These are phyloP conservation scores for Crotalus horridus DNA, from an alignment of 2,113 vertebrate genomes.

Conservation along the genomic window DNA sequence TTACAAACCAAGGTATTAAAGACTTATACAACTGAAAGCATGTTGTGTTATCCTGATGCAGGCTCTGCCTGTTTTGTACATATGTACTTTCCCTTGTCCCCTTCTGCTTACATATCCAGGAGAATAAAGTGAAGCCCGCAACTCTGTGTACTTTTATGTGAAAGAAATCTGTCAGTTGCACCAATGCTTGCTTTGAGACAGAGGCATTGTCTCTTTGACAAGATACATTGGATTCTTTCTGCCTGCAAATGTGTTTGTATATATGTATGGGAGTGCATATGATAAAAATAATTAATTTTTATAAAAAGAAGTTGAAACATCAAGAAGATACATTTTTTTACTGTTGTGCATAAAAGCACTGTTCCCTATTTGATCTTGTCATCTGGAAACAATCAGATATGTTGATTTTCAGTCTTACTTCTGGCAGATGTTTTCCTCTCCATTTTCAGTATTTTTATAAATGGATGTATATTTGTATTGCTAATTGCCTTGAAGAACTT, in stretches of 20 bases:
- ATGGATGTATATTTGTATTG: neutral
- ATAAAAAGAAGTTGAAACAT: neutral
- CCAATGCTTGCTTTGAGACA: neutral
- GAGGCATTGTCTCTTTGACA: neutral
- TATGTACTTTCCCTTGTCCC: neutral
- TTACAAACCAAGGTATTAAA: neutral
- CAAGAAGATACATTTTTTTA: neutral
- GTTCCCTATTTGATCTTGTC: constrained; percentile 11
- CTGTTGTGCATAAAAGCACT: neutral
- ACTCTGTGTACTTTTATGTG: neutral
- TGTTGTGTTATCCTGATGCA: neutral
- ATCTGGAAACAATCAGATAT: constrained; percentile 7
- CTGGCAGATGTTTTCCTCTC: neutral
- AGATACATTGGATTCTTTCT: neutral
- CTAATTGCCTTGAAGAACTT: neutral
- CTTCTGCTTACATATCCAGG: neutral
- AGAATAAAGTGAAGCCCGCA: neutral
- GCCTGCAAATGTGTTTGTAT: neutral
- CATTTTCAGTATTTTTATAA: neutral
- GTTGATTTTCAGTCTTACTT: neutral
- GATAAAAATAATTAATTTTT: neutral
- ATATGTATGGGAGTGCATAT: neutral
- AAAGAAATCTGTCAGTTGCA: neutral
- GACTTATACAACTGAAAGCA: neutral
- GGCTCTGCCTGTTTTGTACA: neutral